Percentiles rank a stretch among this genome's conserved stretches.
These are phyloP conservation scores for Drosophila gunungcola DNA, from an alignment of 1,140 invertebrate species.

Conservation along the genomic window DNA sequence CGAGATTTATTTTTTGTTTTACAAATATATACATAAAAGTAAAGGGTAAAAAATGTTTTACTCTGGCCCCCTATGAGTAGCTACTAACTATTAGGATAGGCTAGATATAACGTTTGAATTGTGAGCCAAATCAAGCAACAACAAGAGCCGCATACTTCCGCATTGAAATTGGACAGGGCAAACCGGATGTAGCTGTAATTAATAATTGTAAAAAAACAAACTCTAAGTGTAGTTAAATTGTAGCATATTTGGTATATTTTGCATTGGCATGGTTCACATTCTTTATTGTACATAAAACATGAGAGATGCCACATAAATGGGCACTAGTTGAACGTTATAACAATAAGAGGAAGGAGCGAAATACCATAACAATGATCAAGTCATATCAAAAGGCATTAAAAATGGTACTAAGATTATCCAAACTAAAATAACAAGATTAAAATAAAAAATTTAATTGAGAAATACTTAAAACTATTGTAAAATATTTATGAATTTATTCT, in stretches of 20 bases:
- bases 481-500: constrained; percentile 68
- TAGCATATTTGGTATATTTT: constrained; percentile 41
- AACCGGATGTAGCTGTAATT: constrained; percentile 22
- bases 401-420: constrained; percentile 72
- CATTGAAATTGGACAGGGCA: constrained; percentile 23
- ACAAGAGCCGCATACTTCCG: constrained; percentile 67
- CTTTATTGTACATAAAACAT: constrained; percentile 34
- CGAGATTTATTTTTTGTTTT: neutral
- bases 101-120: constrained; percentile 34
- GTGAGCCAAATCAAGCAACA: constrained; percentile 51
- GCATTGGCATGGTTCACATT: constrained; percentile 21
- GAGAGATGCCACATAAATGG: neutral
- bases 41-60: constrained; percentile 12
- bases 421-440: constrained; percentile 14
- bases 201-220: constrained; percentile 40
- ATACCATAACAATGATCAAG: constrained; percentile 76
- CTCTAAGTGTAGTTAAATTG: constrained; percentile 35
- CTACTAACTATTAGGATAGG: constrained; percentile 49
- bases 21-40: constrained; percentile 5
- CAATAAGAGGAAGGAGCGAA: constrained; percentile 26
- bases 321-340: constrained; percentile 6
- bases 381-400: constrained; percentile 81
- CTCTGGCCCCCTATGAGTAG: constrained; percentile 4
- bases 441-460: neutral
- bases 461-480: constrained; percentile 65